These are phyloP conservation scores for Dysdera silvatica DNA, from an alignment of 1,140 invertebrate genomes.

Conservation along the genomic window DNA sequence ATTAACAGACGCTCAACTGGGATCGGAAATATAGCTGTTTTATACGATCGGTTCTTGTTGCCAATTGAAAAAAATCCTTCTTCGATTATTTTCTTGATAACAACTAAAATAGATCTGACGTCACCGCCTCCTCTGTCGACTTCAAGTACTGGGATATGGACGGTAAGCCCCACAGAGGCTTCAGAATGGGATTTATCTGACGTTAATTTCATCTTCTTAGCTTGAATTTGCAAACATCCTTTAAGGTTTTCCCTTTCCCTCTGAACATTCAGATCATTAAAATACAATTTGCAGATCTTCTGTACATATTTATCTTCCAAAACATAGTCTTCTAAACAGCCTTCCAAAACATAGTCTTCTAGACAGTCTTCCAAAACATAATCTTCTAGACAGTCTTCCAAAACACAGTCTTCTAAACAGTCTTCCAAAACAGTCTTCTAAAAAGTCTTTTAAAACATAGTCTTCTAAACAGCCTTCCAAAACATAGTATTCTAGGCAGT, in stretches of 20 bases:
- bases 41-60: slow-evolving; percentile 10
- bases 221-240: slow-evolving; percentile 12
- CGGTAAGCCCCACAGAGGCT: slow-evolving; percentile 6
- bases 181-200: slow-evolving; percentile 4
- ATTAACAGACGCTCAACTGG: too few species aligned
- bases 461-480: too few species aligned
- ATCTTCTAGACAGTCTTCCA: too few species aligned
- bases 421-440: too few species aligned
- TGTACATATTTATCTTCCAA: slow-evolving; percentile 9
- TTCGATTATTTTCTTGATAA: slow-evolving; percentile 16
- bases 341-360: too few species aligned
- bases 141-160: slow-evolving; percentile 14
- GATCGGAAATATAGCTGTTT: slow-evolving; percentile 16
- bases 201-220: slow-evolving; percentile 6
- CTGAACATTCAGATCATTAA: slow-evolving; percentile 14
- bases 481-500: too few species aligned
- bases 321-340: slow-evolving; percentile 16
- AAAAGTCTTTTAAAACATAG: too few species aligned
- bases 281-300: slow-evolving; percentile 15
- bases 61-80: slow-evolving; percentile 11
- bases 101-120: slow-evolving; percentile 15
- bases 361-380: too few species aligned
- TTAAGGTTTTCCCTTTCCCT: slow-evolving; percentile 12
- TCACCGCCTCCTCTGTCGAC: slow-evolving; percentile 11
- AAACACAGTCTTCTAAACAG: too few species aligned